These are phyloP conservation scores for mouse (Mus musculus) DNA, from an alignment of 2,113 vertebrate species.

Conservation along the genomic window DNA sequence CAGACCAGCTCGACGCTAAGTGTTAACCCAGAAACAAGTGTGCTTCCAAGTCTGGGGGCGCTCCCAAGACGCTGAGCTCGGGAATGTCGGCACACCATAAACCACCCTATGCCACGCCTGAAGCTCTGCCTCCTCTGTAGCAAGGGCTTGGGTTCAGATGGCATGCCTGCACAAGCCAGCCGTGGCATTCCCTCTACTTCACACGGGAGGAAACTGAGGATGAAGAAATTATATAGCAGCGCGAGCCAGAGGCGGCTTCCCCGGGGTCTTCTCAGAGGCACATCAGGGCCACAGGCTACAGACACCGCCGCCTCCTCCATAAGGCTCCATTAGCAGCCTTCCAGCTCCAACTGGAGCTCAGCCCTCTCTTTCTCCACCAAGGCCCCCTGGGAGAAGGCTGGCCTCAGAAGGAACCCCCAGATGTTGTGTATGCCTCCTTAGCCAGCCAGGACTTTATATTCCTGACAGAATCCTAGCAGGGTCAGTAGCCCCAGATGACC, in stretches of 20 bases:
- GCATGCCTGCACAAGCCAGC: rapidly evolving
- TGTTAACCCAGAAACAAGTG: background rate
- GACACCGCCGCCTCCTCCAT: background rate
- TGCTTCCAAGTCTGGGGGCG: background rate
- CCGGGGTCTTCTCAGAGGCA: background rate
- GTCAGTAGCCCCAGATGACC: background rate
- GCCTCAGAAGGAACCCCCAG: background rate
- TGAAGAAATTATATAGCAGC: background rate
- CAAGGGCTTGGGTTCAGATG: background rate
- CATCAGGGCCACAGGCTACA: background rate
- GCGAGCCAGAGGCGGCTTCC: rapidly evolving
- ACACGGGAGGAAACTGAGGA: background rate
- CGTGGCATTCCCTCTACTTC: rapidly evolving
- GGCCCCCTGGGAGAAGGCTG: rapidly evolving
- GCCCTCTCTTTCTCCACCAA: background rate
- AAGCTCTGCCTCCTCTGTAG: rapidly evolving
- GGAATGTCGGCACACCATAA: rapidly evolving
- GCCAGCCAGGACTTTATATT: background rate
- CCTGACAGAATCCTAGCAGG: background rate
- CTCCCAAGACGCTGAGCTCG: background rate
- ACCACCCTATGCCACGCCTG: background rate
- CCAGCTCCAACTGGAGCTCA: background rate
- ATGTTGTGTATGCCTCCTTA: rapidly evolving
- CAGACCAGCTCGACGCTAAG: background rate
- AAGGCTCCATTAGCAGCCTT: background rate